phyloP scores from a whole-genome alignment of 2,113 vertebrate species.

The Eira barbara region DNA sequence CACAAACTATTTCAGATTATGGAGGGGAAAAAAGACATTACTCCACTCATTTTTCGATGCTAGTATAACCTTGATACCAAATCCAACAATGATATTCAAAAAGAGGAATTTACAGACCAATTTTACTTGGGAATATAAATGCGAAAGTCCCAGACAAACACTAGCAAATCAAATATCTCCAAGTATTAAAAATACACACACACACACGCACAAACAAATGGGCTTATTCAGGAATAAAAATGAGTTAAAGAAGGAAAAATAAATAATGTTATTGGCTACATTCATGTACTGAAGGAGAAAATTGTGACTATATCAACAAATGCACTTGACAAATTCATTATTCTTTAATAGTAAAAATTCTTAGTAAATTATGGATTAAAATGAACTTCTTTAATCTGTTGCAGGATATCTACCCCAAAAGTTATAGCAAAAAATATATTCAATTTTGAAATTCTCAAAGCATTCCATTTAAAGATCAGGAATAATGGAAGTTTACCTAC shows the following conservation, averaged over 20 bases:
- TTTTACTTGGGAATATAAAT: background rate
- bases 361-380: background rate
- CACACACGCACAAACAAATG: background rate
- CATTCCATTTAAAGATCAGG: background rate
- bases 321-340: background rate
- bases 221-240: background rate
- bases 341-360: background rate
- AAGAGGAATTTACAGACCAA: background rate
- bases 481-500: background rate
- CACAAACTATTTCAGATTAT: background rate
- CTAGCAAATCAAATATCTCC: background rate
- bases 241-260: background rate
- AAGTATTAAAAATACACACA: slow-evolving; percentile 13
- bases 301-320: background rate
- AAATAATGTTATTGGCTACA: background rate
- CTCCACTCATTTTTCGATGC: background rate
- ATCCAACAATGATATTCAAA: background rate
- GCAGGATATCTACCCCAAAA: background rate
- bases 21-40: background rate
- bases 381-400: background rate
- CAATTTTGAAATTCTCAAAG: background rate
- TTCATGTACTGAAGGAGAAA: background rate
- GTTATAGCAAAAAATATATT: background rate
- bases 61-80: background rate
- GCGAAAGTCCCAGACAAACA: slow-evolving; percentile 12